Base-by-base conservation (phyloP, 2,888 invertebrate genomes). In the Tetropium fuscum region DNA sequence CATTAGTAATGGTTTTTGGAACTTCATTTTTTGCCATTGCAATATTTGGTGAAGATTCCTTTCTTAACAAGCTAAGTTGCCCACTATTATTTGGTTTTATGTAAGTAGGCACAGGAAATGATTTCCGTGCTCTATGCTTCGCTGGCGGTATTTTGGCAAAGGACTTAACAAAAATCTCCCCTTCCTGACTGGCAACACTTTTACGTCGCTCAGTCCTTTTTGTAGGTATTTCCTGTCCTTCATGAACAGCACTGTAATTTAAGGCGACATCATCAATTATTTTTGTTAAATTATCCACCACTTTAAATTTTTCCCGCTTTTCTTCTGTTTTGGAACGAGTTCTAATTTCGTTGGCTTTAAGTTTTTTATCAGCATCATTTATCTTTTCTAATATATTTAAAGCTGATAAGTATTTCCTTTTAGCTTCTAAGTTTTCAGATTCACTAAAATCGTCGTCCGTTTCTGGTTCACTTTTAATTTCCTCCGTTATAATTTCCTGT, bases 391-490 rank as follows among this genome's bases (percentile, higher is more conserved):
- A 74, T 48, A 79, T 80, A 60, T 80, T 80, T 49, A 80, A 68
- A 0, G 80, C 79, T 0, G 79, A 79, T 32, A 80, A 58, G 58
- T 78, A 79, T 48, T 76, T 72, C 41, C 74, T 70, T 65, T 78
- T 78, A 10, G 73, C 71, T 58, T 78, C 77, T 63, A 75, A 70
- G 44, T 76, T 72, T 60, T 73, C 72, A 10, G 54, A 34, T 18
- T 74, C 74, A 16, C 60, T 67, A 13, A 60, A 51, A 49, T 74
- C 76, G 8, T 74, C 74, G 1, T 74, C 78, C 4, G 76, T 73
- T 27, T 73, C 74, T 0, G 78, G 75, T 68, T 81, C 80, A 51
- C 74, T 78, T 69, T 81, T 81, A 34, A 80, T 76, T 44, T 72
- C 71, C 27, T 74, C 68, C 6, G 53, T 30, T 10, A 60, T 11